Evolutionary conservation across 2,888 invertebrate species (phyloP), one percentile per base, ranked within the genome.

Genomic region (Hirtodrosophila trivittata): DNA sequence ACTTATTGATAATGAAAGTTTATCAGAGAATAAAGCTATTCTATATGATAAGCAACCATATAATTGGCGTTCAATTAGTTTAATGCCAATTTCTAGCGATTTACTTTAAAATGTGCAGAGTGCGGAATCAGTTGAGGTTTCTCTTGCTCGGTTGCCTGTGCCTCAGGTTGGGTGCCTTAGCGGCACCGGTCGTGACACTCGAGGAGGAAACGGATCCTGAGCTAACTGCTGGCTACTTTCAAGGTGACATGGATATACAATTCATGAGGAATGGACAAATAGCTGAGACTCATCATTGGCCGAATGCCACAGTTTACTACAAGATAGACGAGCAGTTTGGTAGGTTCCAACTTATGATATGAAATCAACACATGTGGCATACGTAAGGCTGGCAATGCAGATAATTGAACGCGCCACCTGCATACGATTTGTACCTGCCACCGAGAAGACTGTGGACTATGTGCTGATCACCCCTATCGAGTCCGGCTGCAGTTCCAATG

Each of bases 401-500:
- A 93, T 94, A 64, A 95, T 95, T 87, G 94, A 95, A 82, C 92
- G 93, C 12, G 91, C 93, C 66, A 95, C 95, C 0, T 96, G 96
- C 84, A 91, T 96, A 10, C 92, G 92, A 39, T 96, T 95, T 86
- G 91, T 93, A 9, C 93, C 93, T 0, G 92, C 93, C 76, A 91
- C 90, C 0, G 91, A 92, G 0, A 46, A 56, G 0, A 71, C 54
- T 0, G 37, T 47, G 0, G 32, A 75, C 42, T 89, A 80, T 55
- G 38, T 89, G 7, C 3, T 35, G 0, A 50, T 89, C 9, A 65
- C 52, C 0, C 60, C 71, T 1, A 68, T 66, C 8, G n/a, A 21
- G 0, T 9, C 93, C 0, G 95, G 95, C 0, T 96, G 96, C 80
- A 95, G 94, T 93, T 95, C 95, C 7, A 93, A 93, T 42, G 95